Base-by-base conservation (phyloP, 1,140 invertebrate genomes). In the Cotesia glomerata region DNA sequence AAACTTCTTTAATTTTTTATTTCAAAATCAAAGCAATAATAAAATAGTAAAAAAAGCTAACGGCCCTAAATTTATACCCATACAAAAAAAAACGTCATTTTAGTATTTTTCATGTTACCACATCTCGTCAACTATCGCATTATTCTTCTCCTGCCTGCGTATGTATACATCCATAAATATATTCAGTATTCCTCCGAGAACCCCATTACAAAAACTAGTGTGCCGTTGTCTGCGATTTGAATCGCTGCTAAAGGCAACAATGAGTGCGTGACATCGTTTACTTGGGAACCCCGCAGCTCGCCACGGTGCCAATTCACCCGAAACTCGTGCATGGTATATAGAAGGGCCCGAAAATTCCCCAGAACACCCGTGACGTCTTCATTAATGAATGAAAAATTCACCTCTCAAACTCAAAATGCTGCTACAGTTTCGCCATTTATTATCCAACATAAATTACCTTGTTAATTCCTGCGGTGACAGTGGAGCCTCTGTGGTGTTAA, bases 251-350 rank as follows among this genome's bases (percentile, higher is more conserved):
- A 64, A 83, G 79, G 82, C 81, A 68, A 75, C 70, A 75, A 71
- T 35, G 51, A 26, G 32, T 18, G 76, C 80, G 77, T 84, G 83
- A 85, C 83, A 85, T 84, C 82, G 77, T 85, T 85, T 85, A 85
- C 76, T 78, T 74, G 73, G 65, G 68, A 36, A 76, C 82, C 81
- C 80, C 82, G 83, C 77, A 78, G 81, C 76, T 77, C 72, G 75
- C 81, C 82, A 77, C 80, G 77, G 74, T 51, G 76, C 73, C 26
- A 26, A 26, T 26, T 26, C 26, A 26, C 26, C 26, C 26, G 26
- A 26, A 26, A 26, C 26, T 26, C 26, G 26, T 26, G 26, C 26
- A 26, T 26, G 26, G 73, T 78, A 78, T 78, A n/a, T n/a, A n/a
- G n/a, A 75, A 77, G 76, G 74, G 76, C 74, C 72, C 64, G 51